Base-by-base conservation (phyloP, 2,797 vertebrate species). In the Sarcoramphus papa region DNA sequence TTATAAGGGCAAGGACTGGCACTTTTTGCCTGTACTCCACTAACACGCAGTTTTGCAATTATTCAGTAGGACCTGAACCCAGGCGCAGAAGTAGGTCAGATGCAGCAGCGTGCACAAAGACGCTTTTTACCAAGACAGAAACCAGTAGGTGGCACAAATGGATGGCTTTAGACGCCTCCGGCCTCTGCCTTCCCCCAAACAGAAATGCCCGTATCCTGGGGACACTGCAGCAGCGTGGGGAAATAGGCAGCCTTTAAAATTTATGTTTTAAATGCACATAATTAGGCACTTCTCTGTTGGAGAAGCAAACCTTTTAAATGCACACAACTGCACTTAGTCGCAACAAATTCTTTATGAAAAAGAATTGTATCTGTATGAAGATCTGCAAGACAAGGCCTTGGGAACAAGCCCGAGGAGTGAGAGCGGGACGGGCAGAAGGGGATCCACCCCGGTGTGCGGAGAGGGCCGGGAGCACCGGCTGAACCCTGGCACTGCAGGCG, bases 251-350 rank as follows among this genome's bases (percentile, higher is more conserved):
- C 18, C 20, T 7, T 31, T 31, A 10, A 13, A 43, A 31, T 5
- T 4, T 5, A 4, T 5, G n/a, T 1, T 62, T 22, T 3, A 4
- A 3, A 9, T 0, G 2, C 31, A 2, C 0, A 0, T 1, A 5
- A 18, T 1, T 13, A 12, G 23, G 25, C 24, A 14, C 56, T 74
- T 35, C 21, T 8, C 35, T 19, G 31, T 10, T 0, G 1, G 33
- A 23, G 10, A 56, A 43, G 53, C 22, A 48, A 35, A 33, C 16
- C 19, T 54, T 56, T 48, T 13, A 25, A 65, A 50, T 5, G 7
- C 50, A 10, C 31, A 0, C 9, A 27, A 7, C 5, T 7, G 17
- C 43, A 2, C 33, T 21, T 2, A 6, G 30, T 9, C 5, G 0
- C 20, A 19, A 63, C 7, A 6, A 25, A 11, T 8, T 9, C 1